phyloP scores from a whole-genome alignment of 2,113 vertebrate genomes.

The Corythaeola cristata region DNA sequence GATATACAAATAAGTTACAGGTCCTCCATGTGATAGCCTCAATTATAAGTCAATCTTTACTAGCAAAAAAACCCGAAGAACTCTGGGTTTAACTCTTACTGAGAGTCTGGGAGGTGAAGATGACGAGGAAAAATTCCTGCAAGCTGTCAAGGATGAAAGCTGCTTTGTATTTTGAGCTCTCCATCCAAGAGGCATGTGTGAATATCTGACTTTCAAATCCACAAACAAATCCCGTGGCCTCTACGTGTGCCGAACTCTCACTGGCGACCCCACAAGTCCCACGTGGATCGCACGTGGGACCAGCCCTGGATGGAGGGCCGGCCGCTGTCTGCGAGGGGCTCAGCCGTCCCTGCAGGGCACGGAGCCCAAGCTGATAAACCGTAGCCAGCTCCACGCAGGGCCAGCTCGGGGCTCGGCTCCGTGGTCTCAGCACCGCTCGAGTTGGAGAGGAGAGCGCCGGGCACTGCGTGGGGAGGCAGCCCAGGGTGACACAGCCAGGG shows the following conservation, averaged over 20 bases:
- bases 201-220: not conserved
- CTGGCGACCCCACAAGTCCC: not conserved
- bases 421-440: fast-evolving
- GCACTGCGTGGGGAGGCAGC: not conserved
- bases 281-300: fast-evolving
- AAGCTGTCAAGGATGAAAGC: not conserved
- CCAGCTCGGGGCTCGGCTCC: fast-evolving
- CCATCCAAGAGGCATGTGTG: fast-evolving
- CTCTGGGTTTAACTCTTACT: not conserved
- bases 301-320: too few species aligned
- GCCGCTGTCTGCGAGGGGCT: not conserved
- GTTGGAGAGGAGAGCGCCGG: fast-evolving
- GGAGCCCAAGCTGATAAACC: not conserved
- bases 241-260: fast-evolving
- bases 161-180: not conserved
- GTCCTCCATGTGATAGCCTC: not conserved
- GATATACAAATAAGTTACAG: slow-evolving; percentile 3
- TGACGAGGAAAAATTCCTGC: not conserved
- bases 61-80: not conserved
- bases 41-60: not conserved
- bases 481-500: not conserved
- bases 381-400: not conserved
- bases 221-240: not conserved
- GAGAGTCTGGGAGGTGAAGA: not conserved
- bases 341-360: not conserved